phyloP scores from a whole-genome alignment of 2,113 vertebrate genomes.

The Cnemophilus loriae region DNA sequence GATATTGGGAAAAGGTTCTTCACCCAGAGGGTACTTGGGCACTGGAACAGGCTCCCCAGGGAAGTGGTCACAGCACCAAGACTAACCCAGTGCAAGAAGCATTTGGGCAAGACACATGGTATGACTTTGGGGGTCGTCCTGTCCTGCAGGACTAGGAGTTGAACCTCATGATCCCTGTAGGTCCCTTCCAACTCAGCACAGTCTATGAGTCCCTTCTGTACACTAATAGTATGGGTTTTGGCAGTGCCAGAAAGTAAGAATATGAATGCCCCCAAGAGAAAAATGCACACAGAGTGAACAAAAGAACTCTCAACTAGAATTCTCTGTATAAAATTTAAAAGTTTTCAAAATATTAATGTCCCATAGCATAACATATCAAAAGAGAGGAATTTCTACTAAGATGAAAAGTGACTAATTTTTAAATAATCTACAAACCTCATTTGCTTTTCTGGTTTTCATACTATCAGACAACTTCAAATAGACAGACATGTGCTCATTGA shows the following conservation, averaged over 20 bases:
- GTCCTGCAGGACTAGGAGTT: neutral
- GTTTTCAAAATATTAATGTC: neutral
- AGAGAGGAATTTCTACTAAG: neutral
- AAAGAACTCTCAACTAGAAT: neutral
- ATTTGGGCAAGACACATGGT: neutral
- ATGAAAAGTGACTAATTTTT: neutral
- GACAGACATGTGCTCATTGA: neutral
- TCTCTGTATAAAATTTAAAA: neutral
- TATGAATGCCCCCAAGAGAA: neutral
- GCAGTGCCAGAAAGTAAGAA: neutral
- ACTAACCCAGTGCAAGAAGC: neutral
- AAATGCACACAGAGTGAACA: neutral
- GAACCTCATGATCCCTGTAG: neutral
- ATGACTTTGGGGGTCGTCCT: neutral
- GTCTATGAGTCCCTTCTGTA: neutral
- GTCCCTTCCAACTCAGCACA: neutral
- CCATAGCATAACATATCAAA: neutral
- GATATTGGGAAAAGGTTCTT: neutral
- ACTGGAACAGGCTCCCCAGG: neutral
- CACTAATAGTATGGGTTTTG: neutral
- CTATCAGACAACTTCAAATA: neutral
- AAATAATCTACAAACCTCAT: neutral
- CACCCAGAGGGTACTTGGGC: fast-evolving
- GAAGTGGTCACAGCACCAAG: neutral
- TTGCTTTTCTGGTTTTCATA: neutral